Evolutionary conservation across 2,888 invertebrate genomes (phyloP), one percentile per base, ranked within the genome.

Genomic region (Dugesia japonica): DNA sequence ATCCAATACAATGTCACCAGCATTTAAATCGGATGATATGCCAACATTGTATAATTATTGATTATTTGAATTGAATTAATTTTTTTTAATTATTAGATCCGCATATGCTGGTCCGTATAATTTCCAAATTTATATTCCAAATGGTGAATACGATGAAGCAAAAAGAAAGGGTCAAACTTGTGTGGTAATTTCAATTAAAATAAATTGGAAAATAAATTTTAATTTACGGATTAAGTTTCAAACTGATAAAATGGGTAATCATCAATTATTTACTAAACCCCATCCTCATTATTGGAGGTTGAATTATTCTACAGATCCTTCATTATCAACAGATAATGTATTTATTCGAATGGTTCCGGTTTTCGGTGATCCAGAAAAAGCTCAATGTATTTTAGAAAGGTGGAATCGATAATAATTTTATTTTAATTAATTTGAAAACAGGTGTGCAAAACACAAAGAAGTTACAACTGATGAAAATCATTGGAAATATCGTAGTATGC

Each of bases 361-460:
- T 42, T 75, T 75, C 56, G 56, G 56, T 17, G 75, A 75, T 71
- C 75, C 75, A 4, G 75, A 75, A 27, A 71, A 56, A 15, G 42
- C 75, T 23, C 75, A 75, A 26, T 42, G 56, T 26, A 56, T 75
- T 75, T 42, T 75, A 9, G 28, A 56, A 23, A 42, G 75, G 75
- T 75, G n/a, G 20, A 38, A 71, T 71, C 1, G 1, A 9, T 71
- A 17, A 17, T 9, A 26, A 17, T 7, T 31, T 31, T 7, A 31
- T 31, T 31, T 31, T 31, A 31, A 31, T 31, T 31, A 7, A 4
- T 13, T 31, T 7, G 13, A 31, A 4, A 31, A 31, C 26, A 75
- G 75, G 28, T 75, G 75, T 75, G 27, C 75, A 13, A 75, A 75
- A 27, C 75, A 75, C 71, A 75, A 56, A 71, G 56, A 42, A 23